A percentile compares a stretch with the other conserved stretches of the same genome.
Conservation (phyloP, 53 echinoderm and acorn worm species). For the Glandiceps talaboti region DNA sequence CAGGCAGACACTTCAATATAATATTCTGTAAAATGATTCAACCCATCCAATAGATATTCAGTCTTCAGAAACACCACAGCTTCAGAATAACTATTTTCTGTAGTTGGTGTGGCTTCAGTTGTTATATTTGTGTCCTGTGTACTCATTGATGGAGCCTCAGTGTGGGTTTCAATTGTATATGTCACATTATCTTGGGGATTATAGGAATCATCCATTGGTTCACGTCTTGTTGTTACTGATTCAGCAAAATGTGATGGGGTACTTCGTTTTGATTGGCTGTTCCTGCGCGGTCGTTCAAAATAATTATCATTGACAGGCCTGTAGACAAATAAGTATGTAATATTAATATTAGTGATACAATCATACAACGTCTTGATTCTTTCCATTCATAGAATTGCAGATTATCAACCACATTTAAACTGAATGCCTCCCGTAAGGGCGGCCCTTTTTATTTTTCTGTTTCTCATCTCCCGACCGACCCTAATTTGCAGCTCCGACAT, state of each 20-base stretch:
- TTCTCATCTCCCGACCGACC: too few relatives aligned
- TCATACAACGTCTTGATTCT: too few relatives aligned
- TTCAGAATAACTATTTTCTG: not conserved
- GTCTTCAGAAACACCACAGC: not conserved
- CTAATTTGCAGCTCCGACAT: too few relatives aligned
- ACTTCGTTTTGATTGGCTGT: not conserved
- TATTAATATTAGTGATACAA: too few relatives aligned
- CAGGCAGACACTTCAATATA: conserved; percentile 58
- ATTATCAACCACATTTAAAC: too few relatives aligned
- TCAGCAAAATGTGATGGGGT: not conserved
- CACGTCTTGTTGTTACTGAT: conserved; percentile 1
- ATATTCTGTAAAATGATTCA: conserved; percentile 80
- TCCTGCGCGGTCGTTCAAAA: not conserved
- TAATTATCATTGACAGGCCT: too few relatives aligned
- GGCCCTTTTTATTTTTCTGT: too few relatives aligned
- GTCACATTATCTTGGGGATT: not conserved
- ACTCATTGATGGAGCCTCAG: not conserved
- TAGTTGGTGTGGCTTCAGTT: not conserved
- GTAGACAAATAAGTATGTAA: too few relatives aligned
- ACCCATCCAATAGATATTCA: conserved; percentile 11
- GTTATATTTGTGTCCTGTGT: not conserved
- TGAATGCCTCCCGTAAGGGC: too few relatives aligned
- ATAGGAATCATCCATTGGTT: not conserved
- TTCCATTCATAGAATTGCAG: too few relatives aligned
- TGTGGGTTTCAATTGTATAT: not conserved